phyloP scores from a whole-genome alignment of 2,888 invertebrate genomes.

The Stenolophus ochropezus region DNA sequence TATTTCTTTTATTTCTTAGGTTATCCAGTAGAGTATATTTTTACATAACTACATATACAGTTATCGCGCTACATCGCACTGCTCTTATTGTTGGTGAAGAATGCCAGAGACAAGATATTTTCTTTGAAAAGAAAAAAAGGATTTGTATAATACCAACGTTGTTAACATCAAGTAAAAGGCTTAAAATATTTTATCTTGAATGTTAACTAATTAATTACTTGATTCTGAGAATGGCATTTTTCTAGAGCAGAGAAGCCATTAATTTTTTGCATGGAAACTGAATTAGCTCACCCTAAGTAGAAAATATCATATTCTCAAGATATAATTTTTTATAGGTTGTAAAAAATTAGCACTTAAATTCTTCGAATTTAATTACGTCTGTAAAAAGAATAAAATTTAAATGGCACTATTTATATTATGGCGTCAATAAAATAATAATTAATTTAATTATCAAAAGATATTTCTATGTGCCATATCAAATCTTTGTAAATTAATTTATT shows the following conservation, averaged over 20 bases:
- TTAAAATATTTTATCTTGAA: neutral
- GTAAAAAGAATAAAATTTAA: too few species aligned
- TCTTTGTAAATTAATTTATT: too few species aligned
- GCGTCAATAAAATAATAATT: too few species aligned
- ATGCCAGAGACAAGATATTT: neutral
- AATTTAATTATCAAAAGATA: too few species aligned
- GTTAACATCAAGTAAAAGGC: neutral
- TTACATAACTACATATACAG: neutral
- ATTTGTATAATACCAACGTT: neutral
- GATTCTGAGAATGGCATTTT: neutral
- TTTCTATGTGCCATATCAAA: too few species aligned
- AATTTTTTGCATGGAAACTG: neutral
- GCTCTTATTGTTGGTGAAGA: too few species aligned
- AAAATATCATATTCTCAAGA: neutral
- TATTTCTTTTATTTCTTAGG: neutral
- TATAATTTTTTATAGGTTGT: neutral
- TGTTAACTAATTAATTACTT: neutral
- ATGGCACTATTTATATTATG: too few species aligned
- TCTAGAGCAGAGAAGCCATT: neutral
- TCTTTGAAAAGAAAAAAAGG: neutral
- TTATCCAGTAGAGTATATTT: neutral
- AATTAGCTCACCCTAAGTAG: neutral
- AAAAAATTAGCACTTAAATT: neutral
- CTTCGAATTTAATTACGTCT: too few species aligned
- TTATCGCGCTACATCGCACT: neutral